A percentile compares a stretch with the other conserved stretches of the same genome.
phyloP scores from a whole-genome alignment of 2,888 invertebrate genomes.

The Microdon myrmicae region DNA sequence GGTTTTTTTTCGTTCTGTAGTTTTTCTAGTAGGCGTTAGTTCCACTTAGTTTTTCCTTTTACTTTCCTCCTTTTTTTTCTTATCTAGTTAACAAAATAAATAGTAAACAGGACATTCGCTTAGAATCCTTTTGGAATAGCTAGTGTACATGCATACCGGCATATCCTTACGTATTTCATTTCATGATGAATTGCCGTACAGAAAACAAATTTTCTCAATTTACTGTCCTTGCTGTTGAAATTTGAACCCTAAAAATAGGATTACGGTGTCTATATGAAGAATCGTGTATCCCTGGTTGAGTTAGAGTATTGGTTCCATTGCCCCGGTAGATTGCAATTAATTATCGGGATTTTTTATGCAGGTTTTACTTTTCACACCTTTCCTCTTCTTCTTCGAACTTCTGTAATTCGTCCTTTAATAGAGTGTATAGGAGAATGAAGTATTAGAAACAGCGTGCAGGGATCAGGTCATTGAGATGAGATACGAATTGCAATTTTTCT shows the following conservation, averaged over 20 bases:
- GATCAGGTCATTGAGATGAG: too few relatives aligned
- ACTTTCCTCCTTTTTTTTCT: too few relatives aligned
- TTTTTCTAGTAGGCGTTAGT: too few relatives aligned
- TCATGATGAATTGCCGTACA: conserved; percentile 29
- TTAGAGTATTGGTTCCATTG: conserved; percentile 20
- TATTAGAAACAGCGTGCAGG: conserved; percentile 7
- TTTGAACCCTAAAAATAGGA: conserved; percentile 12
- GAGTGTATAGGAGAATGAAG: neutral
- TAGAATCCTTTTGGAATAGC: too few relatives aligned
- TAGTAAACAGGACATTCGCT: conserved; percentile 32
- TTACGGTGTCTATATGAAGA: conserved; percentile 8
- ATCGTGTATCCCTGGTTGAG: conserved; percentile 20
- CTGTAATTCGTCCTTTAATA: conserved; percentile 5
- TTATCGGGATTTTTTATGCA: conserved; percentile 24
- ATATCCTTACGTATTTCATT: conserved; percentile 29
- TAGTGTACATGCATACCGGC: neutral
- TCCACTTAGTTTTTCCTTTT: too few relatives aligned
- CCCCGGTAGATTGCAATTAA: conserved; percentile 33
- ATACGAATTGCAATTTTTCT: too few relatives aligned
- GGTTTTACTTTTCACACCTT: conserved; percentile 21
- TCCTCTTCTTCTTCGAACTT: neutral
- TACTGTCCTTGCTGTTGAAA: conserved; percentile 19
- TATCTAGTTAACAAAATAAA: conserved; percentile 28
- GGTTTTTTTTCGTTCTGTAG: too few relatives aligned
- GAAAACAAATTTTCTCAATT: conserved; percentile 31